Percentiles rank a stretch among this genome's conserved stretches.
These are phyloP conservation scores for Marmota monax DNA, from an alignment of 2,113 vertebrate genomes.

Conservation along the genomic window DNA sequence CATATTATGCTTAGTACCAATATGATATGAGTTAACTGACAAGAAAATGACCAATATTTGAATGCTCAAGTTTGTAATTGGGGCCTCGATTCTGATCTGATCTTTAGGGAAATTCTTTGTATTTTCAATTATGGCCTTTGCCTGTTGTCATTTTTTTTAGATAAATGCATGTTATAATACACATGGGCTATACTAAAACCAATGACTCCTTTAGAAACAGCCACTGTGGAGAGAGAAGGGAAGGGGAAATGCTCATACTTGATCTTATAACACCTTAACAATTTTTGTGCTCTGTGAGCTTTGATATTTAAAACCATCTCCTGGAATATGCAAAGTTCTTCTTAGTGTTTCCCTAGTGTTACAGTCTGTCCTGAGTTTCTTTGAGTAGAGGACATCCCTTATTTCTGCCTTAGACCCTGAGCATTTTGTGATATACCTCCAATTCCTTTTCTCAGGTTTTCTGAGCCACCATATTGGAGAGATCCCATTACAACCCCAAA, in stretches of 20 bases:
- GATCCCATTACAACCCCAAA: background rate
- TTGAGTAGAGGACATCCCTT: background rate
- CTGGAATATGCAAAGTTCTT: background rate
- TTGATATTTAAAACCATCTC: conserved; percentile 39
- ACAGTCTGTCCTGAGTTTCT: background rate
- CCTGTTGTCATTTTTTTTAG: background rate
- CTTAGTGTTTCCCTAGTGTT: background rate
- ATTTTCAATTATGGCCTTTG: background rate
- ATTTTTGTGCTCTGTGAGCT: background rate
- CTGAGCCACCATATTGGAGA: background rate
- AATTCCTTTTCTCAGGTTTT: background rate
- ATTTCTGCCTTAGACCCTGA: background rate
- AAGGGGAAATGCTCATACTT: background rate
- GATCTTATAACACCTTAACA: background rate
- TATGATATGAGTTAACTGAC: background rate
- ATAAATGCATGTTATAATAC: background rate
- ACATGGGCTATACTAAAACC: background rate
- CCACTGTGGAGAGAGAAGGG: background rate
- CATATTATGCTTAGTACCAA: background rate
- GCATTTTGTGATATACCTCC: background rate
- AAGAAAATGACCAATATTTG: conserved; percentile 1
- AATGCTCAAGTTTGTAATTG: background rate
- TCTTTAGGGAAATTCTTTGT: conserved; percentile 1
- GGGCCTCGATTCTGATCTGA: background rate
- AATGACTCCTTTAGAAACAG: conserved; percentile 11